Conservation (phyloP, 2,113 vertebrate species). For the Perccottus glenii region DNA sequence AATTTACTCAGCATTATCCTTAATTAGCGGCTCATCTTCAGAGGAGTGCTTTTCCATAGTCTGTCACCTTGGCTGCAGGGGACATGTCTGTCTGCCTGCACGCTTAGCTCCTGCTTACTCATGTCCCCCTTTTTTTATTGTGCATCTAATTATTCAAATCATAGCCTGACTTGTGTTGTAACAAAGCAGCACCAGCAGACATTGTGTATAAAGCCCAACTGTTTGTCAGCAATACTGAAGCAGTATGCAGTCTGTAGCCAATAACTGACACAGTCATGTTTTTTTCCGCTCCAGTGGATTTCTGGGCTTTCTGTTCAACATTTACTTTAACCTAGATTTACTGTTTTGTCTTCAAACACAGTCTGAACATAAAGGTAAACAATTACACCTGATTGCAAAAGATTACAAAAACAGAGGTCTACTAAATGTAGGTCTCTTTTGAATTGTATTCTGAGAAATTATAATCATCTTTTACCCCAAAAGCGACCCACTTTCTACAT, state of each 20-base stretch:
- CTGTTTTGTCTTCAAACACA: constrained; percentile 4
- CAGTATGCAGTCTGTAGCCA: constrained; percentile 9
- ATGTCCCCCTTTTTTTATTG: constrained; percentile 11
- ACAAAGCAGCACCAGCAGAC: constrained; percentile 44
- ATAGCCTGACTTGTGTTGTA: constrained; percentile 16
- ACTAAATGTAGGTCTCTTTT: no score
- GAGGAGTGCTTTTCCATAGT: constrained; percentile 1
- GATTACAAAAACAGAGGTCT: no score
- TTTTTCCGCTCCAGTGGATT: constrained; percentile 50
- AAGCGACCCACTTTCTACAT: no score
- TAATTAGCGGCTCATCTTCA: constrained; percentile 41
- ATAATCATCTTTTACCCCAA: background rate
- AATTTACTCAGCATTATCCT: constrained; percentile 55
- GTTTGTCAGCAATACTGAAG: constrained; percentile 21
- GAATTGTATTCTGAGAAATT: no score
- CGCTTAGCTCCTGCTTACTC: constrained; percentile 25
- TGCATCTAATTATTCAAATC: constrained; percentile 54
- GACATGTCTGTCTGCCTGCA: constrained; percentile 17
- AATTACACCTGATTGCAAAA: background rate
- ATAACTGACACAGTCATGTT: constrained; percentile 14
- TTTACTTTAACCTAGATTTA: constrained; percentile 50
- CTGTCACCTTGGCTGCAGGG: constrained; percentile 40
- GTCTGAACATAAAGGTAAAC: constrained; percentile 22
- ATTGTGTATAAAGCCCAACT: constrained; percentile 15
- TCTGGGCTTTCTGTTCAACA: constrained; percentile 33